Base-by-base conservation (phyloP, 2,113 vertebrate species). In the Ia io region DNA sequence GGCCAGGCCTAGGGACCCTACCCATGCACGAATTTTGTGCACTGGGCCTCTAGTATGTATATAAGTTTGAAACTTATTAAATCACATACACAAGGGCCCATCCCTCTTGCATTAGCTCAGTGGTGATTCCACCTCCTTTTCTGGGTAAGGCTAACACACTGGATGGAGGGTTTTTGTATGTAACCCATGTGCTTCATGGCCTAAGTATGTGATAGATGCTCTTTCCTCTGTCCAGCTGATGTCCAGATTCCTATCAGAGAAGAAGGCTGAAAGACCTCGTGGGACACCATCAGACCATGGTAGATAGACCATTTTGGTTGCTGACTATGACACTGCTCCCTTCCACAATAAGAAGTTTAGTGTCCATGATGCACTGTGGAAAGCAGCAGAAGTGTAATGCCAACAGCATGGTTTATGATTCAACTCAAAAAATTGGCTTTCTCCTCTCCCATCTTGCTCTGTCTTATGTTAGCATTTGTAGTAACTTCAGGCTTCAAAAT, bases 401-500 rank as follows among this genome's bases (percentile, higher is more conserved):
- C 9, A 9, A 23, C 3, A 61, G 8, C 20, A 25, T 28, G 12
- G 14, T 2, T 12, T 92, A 13, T 84, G 74, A 71, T 69, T 88
- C 53, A 79, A n/a, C 20, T 88, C 53, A 63, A 69, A 61, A 84
- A 35, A 91, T 67, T 86, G 61, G 22, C 42, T 14, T 40, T 42
- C 20, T 77, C 17, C 32, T 65, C 5, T 76, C 51, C 17, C 18
- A 59, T 76, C 65, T 49, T 86, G 47, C 8, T n/a, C n/a, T 92
- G 35, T 69, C n/a, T 93, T 83, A 63, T 37, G 63, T 86, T 93
- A 93, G 37, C 63, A 91, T 94, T 79, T 76, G 53, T 53, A 91
- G 70, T 91, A 95, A 78, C 84, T 96, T 93, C 53, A 93, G 95
- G 73, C 74, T 95, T 92, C 88, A 92, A 78, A 94, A 67, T 59